Conservation (phyloP, 2,797 vertebrate genomes). For the Miichthys miiuy region DNA sequence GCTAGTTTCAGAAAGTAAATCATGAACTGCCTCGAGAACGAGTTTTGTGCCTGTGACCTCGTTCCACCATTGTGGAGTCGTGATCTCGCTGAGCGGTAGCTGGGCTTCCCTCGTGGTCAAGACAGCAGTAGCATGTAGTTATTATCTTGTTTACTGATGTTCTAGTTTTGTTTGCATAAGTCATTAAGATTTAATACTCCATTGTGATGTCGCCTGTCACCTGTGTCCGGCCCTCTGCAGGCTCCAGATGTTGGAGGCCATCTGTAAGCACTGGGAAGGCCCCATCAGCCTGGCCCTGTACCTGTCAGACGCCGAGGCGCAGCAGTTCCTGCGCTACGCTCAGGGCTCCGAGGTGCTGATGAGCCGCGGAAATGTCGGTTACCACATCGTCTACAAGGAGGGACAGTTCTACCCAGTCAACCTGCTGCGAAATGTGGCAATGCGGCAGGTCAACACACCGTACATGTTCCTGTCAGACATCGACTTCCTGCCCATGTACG, state of each 20-base stretch:
- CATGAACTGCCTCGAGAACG: too few relatives aligned
- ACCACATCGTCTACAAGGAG: constrained; percentile 99
- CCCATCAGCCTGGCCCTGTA: constrained; percentile 98
- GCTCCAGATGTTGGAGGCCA: constrained; percentile 99
- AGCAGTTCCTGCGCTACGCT: constrained; percentile 98
- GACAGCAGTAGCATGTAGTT: too few relatives aligned
- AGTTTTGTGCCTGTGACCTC: too few relatives aligned
- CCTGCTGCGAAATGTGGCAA: constrained; percentile 96
- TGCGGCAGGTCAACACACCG: constrained; percentile 96
- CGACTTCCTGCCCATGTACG: constrained; percentile 99
- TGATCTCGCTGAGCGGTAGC: too few relatives aligned
- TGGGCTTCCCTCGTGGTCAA: too few relatives aligned
- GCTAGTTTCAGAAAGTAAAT: too few relatives aligned
- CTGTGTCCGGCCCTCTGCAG: constrained; percentile 73
- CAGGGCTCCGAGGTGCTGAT: constrained; percentile 98
- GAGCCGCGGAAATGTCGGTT: constrained; percentile 95
- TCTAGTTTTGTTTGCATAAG: not conserved
- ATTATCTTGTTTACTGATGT: not conserved
- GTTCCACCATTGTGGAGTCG: too few relatives aligned
- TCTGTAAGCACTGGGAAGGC: constrained; percentile 99
- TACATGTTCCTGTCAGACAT: constrained; percentile 99
- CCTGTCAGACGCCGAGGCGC: constrained; percentile 97
- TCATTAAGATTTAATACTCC: not conserved
- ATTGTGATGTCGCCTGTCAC: not conserved
- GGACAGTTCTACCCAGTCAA: constrained; percentile 99